These are phyloP conservation scores for Sebastes iracundus DNA, from an alignment of 2,797 vertebrate species.

Conservation along the genomic window DNA sequence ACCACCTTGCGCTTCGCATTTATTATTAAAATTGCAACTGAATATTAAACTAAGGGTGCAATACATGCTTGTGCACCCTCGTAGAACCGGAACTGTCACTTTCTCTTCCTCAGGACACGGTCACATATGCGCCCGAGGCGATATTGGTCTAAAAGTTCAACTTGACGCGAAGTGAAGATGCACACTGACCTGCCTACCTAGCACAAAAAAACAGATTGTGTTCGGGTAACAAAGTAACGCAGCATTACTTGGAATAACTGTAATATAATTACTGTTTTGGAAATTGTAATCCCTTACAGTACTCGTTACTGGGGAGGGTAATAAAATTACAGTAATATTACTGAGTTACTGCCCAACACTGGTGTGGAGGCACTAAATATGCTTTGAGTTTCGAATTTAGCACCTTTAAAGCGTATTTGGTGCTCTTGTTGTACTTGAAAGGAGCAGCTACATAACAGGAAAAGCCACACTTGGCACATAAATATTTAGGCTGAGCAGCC, in stretches of 20 bases:
- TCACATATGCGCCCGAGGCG: not conserved
- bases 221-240: not conserved
- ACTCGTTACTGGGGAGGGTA: not conserved
- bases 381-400: not conserved
- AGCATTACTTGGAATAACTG: not conserved
- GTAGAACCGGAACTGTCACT: not conserved
- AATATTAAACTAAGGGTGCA: not conserved
- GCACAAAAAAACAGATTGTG: too few species aligned
- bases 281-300: not conserved
- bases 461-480: slow-evolving; percentile 6
- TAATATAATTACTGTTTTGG: not conserved
- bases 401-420: not conserved
- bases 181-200: too few species aligned
- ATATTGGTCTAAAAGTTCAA: not conserved
- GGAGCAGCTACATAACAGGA: not conserved
- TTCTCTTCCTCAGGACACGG: not conserved
- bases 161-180: too few species aligned
- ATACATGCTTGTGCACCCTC: not conserved
- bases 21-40: not conserved
- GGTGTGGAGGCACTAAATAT: too few species aligned
- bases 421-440: not conserved
- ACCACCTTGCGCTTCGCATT: not conserved
- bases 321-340: not conserved
- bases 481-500: slow-evolving; percentile 42
- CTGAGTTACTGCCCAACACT: too few species aligned